Conservation (phyloP, 2,797 vertebrate genomes). For the Podarcis lilfordi region DNA sequence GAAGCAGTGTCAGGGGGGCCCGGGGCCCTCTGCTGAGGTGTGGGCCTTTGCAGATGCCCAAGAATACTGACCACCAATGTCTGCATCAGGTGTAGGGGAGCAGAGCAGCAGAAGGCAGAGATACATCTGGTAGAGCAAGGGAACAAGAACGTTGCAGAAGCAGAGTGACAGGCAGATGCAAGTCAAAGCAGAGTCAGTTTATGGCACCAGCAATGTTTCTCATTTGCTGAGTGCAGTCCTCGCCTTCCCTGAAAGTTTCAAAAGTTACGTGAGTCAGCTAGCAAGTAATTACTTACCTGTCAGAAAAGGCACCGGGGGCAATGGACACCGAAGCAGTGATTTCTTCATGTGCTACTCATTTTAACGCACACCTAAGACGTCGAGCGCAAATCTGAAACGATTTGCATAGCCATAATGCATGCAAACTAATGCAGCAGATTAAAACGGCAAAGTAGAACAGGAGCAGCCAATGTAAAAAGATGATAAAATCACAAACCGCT, state of each 20-base stretch:
- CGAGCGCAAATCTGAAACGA: not conserved
- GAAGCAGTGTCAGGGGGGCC: too few species aligned
- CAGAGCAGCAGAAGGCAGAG: not conserved
- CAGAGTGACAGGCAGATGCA: not conserved
- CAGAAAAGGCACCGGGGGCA: not conserved
- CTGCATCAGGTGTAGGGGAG: not conserved
- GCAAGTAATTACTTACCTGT: not conserved
- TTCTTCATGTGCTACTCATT: not conserved
- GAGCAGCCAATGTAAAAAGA: too few species aligned
- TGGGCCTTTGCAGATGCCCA: not conserved
- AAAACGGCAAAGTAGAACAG: too few species aligned
- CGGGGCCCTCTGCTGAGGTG: too few species aligned
- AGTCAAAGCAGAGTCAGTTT: not conserved
- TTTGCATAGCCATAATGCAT: too few species aligned
- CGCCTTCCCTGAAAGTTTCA: too few species aligned
- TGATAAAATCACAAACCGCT: too few species aligned
- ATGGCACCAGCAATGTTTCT: not conserved
- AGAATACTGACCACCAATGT: not conserved
- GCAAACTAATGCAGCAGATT: too few species aligned
- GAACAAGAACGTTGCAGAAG: not conserved
- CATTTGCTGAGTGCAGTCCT: too few species aligned
- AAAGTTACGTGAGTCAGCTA: too few species aligned
- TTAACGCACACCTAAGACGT: not conserved
- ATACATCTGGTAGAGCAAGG: not conserved
- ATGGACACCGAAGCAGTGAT: not conserved